These are phyloP conservation scores for Ligdia adustata DNA, from an alignment of 2,888 invertebrate genomes.

Conservation along the genomic window DNA sequence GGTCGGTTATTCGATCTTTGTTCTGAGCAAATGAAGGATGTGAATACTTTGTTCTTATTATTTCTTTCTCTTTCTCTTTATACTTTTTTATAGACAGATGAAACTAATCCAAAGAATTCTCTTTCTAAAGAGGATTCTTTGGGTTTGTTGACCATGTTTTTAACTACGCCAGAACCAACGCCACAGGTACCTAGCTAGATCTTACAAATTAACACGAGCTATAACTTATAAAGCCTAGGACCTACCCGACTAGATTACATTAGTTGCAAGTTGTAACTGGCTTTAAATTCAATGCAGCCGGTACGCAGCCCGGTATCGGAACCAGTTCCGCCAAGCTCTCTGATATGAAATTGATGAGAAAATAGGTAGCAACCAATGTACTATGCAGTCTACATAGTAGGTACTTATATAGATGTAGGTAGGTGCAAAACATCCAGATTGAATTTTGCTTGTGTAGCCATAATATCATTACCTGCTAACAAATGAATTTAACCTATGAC, in stretches of 20 bases:
- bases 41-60: not conserved
- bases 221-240: constrained; percentile 1
- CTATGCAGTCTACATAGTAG: too few species aligned
- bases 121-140: too few species aligned
- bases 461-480: too few species aligned
- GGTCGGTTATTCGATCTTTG: constrained; percentile 19
- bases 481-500: too few species aligned
- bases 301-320: constrained; percentile 10
- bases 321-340: constrained; percentile 23
- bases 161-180: too few species aligned
- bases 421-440: too few species aligned
- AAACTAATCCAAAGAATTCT: too few species aligned
- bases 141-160: too few species aligned
- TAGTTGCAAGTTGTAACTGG: constrained; percentile 16
- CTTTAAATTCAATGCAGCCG: constrained; percentile 22
- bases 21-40: constrained; percentile 39
- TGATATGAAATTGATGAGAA: constrained; percentile 20
- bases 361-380: not conserved
- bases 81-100: too few species aligned
- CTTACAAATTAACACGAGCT: not conserved
- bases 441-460: too few species aligned
- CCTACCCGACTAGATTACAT: constrained; percentile 6
- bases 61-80: too few species aligned
- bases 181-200: not conserved
- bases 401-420: too few species aligned